These are phyloP conservation scores for Rhogogaster chlorosoma DNA, from an alignment of 2,888 invertebrate species.

Conservation along the genomic window DNA sequence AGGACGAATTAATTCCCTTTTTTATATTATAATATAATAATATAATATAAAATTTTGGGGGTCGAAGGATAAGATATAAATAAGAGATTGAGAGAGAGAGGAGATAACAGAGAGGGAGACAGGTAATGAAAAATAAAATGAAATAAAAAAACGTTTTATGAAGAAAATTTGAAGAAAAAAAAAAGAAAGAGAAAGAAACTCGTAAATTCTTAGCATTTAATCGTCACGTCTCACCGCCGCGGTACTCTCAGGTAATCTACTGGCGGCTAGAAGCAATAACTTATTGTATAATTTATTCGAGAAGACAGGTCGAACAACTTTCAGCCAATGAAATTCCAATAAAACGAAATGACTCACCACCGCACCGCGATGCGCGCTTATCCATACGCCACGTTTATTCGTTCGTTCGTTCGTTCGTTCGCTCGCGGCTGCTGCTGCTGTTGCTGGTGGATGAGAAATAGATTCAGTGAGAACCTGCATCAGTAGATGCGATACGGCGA, in stretches of 20 bases:
- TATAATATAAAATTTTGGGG: neutral
- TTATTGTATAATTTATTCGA: conserved; percentile 51
- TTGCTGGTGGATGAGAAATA: neutral
- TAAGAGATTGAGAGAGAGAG: neutral
- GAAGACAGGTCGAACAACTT: conserved; percentile 51
- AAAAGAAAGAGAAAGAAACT: neutral
- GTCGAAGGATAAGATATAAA: neutral
- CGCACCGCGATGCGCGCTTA: neutral
- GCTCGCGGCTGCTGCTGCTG: neutral
- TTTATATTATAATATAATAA: neutral
- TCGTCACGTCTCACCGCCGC: conserved; percentile 8
- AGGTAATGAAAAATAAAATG: neutral
- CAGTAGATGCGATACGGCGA: conserved; percentile 15
- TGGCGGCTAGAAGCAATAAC: conserved; percentile 43
- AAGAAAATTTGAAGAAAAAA: neutral
- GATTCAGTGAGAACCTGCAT: conserved; percentile 23
- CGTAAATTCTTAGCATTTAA: conserved; percentile 42
- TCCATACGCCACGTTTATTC: conserved; percentile 19
- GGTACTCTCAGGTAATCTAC: conserved; percentile 32
- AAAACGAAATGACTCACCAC: conserved; percentile 44
- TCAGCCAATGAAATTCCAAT: conserved; percentile 51
- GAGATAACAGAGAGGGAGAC: neutral
- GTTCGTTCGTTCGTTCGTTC: neutral
- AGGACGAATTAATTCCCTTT: conserved; percentile 13
- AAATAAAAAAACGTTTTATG: neutral